Base-by-base conservation (phyloP, 2,113 vertebrate species). In the Malurus cyaneus region DNA sequence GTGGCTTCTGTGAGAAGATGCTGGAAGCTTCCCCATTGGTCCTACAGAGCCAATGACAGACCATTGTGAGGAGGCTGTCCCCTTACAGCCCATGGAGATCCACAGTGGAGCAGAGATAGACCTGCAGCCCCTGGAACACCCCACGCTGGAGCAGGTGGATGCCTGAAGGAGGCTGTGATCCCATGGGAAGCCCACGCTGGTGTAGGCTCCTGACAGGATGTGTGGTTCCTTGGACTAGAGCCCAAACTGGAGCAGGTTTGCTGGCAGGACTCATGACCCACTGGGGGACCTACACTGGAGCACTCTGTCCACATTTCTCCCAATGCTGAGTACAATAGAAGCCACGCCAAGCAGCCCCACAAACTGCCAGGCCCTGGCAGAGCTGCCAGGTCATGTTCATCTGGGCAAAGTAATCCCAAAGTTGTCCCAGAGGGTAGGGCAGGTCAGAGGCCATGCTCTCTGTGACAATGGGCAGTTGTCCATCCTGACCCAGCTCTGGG, bases 321-420 rank as follows among this genome's bases (percentile, higher is more conserved):
- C 0, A 0, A 50, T 14, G 70, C 50, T 0, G 0, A 50, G 66
- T 3, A 26, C 59, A 64, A 5, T 4, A 36, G 50, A 26, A 64
- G 50, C 85, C 42, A 49, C 0, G 5, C 34, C 31, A 23, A 50
- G 50, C 59, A 80, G 66, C 34, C 50, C 57, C 76, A 72, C 0
- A 0, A 34, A 57, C 0, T 29, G 24, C 49, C 56, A 39, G 64
- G 73, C 47, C 62, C 54, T 60, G 62, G 62, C 72, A 46, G 53
- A 69, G 64, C 47, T 54, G 23, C 24, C 41, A 56, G 31, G 20
- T 25, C 21, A 15, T 1, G 14, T 5, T 36, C 42, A 72, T 34
- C 20, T 3, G 14, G 50, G 61, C 61, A 42, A 31, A 67, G 52
- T 0, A 34, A 52, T 13, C 42, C 23, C 86, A 57, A 42, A 65